phyloP scores from a whole-genome alignment of 2,888 invertebrate genomes.

The Lochmaea capreae region DNA sequence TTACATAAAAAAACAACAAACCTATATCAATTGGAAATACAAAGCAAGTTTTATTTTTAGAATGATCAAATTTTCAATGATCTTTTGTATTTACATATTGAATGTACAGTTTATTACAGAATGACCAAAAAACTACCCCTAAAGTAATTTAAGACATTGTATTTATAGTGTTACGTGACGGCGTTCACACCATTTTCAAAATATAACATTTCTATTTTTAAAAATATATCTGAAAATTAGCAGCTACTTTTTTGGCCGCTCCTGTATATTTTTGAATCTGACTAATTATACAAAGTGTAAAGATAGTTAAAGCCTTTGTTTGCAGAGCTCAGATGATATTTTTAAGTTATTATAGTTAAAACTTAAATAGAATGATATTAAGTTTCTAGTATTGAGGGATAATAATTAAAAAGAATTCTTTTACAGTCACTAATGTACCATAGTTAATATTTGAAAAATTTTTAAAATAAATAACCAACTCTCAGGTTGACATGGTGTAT shows the following conservation, averaged over 20 bases:
- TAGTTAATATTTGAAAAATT: conserved; percentile 26
- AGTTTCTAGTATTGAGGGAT: conserved; percentile 28
- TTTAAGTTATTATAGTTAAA: conserved; percentile 17
- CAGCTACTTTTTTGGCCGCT: conserved; percentile 36
- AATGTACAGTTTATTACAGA: conserved; percentile 60
- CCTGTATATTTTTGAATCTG: conserved; percentile 32
- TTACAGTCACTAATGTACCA: conserved; percentile 40
- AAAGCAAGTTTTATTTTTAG: conserved; percentile 43
- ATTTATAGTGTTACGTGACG: neutral
- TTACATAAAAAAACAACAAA: conserved; percentile 52
- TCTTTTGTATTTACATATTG: conserved; percentile 56
- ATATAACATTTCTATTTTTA: conserved; percentile 11
- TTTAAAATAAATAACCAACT: conserved; percentile 34
- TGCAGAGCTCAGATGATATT: conserved; percentile 30
- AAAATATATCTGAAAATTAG: conserved; percentile 19
- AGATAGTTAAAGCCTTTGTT: conserved; percentile 33
- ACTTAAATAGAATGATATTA: conserved; percentile 35
- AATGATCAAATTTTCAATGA: conserved; percentile 35
- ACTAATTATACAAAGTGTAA: conserved; percentile 32
- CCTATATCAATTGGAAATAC: conserved; percentile 49
- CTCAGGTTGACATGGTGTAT: neutral
- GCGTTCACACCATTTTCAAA: neutral
- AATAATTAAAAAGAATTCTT: conserved; percentile 41
- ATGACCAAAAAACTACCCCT: conserved; percentile 37
- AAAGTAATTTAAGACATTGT: conserved; percentile 9